Base-by-base conservation (phyloP, 2,797 vertebrate species). In the Coendou prehensilis region DNA sequence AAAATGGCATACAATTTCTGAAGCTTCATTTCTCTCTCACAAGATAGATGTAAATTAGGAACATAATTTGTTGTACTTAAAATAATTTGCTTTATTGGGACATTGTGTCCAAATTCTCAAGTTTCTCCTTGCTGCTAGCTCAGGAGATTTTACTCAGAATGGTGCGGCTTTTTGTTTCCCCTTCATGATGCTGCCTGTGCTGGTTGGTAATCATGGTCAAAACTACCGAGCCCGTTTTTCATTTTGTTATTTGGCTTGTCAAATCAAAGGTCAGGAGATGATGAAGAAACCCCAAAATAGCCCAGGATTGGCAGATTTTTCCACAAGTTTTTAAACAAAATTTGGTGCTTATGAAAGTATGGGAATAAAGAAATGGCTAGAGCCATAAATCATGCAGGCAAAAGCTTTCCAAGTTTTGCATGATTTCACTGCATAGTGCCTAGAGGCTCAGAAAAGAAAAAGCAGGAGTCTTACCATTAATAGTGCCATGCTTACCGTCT, bases 221-320 rank as follows among this genome's bases (percentile, higher is more conserved):
- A 41, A 86, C 93, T 50, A 91, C 91, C 92, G 15, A 91, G 84
- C 57, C 85, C 96, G 94, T 97, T 98, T 98, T 93, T 98, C 83
- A 95, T 97, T 97, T 97, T 97, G 79, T 75, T 98, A 98, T 98
- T 97, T 98, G 90, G 86, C 87, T 98, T 98, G 97, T 98, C 95
- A 97, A 96, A 92, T 96, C 87, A 97, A 98, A 97, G 92, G 97
- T 98, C 93, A 98, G 94, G 95, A 97, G 84, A 84, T 97, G 98
- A 98, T 98, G 95, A 96, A 98, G 94, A 98, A 98, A 98, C 92
- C 64, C 59, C 73, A 91, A 98, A 98, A 97, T 96, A 97, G 98
- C 96, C 95, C 47, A 50, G 56, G 98, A 98, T 93, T 97, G 91
- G 96, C 78, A 96, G 95, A 93, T 96, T 61, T 33, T 8, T 85